Conservation (phyloP, 2,888 invertebrate genomes). For the Noctua janthe region DNA sequence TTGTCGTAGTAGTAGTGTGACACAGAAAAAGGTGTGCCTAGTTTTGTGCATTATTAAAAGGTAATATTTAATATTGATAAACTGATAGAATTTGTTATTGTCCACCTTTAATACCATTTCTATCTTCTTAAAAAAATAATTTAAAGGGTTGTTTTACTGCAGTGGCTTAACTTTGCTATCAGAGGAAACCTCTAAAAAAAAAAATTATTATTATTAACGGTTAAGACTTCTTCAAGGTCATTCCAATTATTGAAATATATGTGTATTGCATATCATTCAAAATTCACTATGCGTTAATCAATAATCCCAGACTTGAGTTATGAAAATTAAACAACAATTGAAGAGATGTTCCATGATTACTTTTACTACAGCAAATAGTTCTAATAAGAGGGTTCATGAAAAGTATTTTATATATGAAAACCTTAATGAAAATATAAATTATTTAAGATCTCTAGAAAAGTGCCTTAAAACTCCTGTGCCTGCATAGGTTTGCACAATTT, state of each 20-base stretch:
- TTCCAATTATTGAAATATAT: not conserved
- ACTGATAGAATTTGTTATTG: not conserved
- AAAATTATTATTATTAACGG: not conserved
- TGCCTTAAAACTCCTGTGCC: not conserved
- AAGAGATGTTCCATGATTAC: not conserved
- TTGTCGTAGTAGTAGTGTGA: not conserved
- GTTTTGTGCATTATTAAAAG: not conserved
- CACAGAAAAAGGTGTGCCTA: not conserved
- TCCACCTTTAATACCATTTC: not conserved
- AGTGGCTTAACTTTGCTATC: not conserved
- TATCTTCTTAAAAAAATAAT: not conserved
- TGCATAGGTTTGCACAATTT: not conserved
- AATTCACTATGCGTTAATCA: not conserved
- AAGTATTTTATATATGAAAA: not conserved
- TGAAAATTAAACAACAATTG: not conserved
- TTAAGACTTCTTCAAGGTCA: not conserved
- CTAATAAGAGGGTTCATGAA: not conserved
- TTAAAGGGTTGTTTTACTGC: not conserved
- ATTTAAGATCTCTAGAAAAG: not conserved
- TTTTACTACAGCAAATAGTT: not conserved
- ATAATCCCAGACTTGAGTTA: not conserved
- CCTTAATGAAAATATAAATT: not conserved
- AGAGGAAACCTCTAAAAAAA: not conserved
- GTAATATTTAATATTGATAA: conserved; percentile 18
- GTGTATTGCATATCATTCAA: not conserved